Base-by-base conservation (phyloP, 1,140 invertebrate species). In the Cyclargus thomasi region DNA sequence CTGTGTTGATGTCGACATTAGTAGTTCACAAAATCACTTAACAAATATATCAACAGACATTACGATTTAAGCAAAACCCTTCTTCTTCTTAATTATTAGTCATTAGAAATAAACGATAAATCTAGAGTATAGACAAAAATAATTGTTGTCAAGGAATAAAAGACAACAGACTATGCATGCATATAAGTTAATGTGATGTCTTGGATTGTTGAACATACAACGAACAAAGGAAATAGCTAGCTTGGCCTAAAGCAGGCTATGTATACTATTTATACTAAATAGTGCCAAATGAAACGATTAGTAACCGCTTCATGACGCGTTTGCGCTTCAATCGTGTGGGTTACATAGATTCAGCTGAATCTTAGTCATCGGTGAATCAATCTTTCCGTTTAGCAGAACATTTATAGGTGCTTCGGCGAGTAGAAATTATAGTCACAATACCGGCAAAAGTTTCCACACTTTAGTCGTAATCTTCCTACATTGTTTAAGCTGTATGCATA, bases 351-450 rank as follows among this genome's bases (percentile, higher is more conserved):
- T 70, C 66, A 66, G 73, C 59, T 79, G 80, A 80, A 83, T 74
- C 73, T 85, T 83, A 85, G 79, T 86, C 80, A 86, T 74, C 69
- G 77, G 79, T 83, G 84, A 86, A 83, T 86, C 81, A 85, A 83
- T 76, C 73, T 67, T 68, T 69, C 67, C 62, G 64, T 71, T 68
- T 67, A 62, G 65, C 68, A 36, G 70, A 71, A 64, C 71, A 72
- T 79, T 75, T 77, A 78, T 74, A 76, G 74, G 70, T 71, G 73
- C 63, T 71, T 70, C 75, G 67, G 73, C 72, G 79, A 81, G 67
- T 73, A 74, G 81, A 81, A 77, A 72, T 67, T 72, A 67, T 65
- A 73, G 76, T 74, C 68, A 72, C 68, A 75, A 70, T 68, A 71
- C 70, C 69, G 68, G 69, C 67, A 72, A 75, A 7, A 72, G 68